Conservation (phyloP, 2,113 vertebrate species). For the Lophochroa leadbeateri region DNA sequence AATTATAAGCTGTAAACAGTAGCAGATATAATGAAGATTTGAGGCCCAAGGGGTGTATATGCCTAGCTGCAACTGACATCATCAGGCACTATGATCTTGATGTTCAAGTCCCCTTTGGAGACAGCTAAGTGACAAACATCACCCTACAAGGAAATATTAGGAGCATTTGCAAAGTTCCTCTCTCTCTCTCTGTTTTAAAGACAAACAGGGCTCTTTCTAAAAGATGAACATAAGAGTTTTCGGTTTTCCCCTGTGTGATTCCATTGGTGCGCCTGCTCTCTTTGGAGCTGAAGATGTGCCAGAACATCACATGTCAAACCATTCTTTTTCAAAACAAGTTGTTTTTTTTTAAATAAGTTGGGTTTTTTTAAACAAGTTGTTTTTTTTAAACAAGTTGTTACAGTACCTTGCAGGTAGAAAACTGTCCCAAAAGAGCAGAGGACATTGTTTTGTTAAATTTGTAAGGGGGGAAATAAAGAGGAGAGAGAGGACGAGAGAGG, state of each 20-base stretch:
- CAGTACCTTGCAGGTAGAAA: not conserved
- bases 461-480: not conserved
- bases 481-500: not conserved
- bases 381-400: not conserved
- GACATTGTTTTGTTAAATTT: not conserved
- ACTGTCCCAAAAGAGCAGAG: not conserved
- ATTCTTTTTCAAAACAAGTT: not conserved
- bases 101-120: constrained; percentile 1
- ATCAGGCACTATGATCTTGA: constrained; percentile 14
- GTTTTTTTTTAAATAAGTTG: no score
- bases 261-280: not conserved
- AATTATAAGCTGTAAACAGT: constrained; percentile 73
- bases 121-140: not conserved
- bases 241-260: not conserved
- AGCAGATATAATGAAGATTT: constrained; percentile 64
- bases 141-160: not conserved
- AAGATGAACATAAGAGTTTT: not conserved
- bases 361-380: no score
- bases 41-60: constrained; percentile 55
- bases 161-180: not conserved
- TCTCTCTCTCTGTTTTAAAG: not conserved
- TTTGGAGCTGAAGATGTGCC: not conserved
- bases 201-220: not conserved
- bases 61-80: constrained; percentile 22
- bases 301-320: not conserved